phyloP scores from a whole-genome alignment of 2,888 invertebrate species.

The Parnassius glacialis region DNA sequence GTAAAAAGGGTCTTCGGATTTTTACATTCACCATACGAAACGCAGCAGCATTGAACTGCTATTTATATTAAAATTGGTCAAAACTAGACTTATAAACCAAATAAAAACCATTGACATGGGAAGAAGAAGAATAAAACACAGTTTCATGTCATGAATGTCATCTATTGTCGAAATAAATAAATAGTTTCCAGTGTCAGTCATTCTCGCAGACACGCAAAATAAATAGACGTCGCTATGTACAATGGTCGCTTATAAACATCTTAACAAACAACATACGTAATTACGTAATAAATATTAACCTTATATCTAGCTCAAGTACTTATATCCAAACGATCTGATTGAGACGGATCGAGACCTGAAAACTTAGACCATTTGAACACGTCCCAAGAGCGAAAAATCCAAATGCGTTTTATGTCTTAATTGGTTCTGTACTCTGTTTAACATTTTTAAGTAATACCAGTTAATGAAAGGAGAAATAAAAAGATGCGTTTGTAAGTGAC shows the following conservation, averaged over 20 bases:
- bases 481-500: too few relatives aligned
- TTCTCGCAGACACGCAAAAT: conserved; percentile 7
- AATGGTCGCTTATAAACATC: not conserved
- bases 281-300: not conserved
- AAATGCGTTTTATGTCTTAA: not conserved
- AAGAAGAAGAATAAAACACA: conserved; percentile 1
- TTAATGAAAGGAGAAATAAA: too few relatives aligned
- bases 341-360: not conserved
- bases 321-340: not conserved
- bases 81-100: too few relatives aligned
- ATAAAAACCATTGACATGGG: too few relatives aligned
- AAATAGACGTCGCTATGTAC: conserved; percentile 7
- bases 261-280: conserved; percentile 1
- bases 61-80: too few relatives aligned
- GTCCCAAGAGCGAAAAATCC: not conserved
- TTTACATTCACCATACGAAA: too few relatives aligned
- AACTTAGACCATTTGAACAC: not conserved
- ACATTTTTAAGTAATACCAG: too few relatives aligned
- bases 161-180: conserved; percentile 26
- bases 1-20: too few relatives aligned
- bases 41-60: too few relatives aligned
- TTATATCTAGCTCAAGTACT: not conserved
- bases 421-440: too few relatives aligned
- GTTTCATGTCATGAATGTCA: conserved; percentile 1
- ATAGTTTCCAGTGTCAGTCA: conserved; percentile 3